These are phyloP conservation scores for Brienomyrus brachyistius DNA, from an alignment of 2,113 vertebrate genomes.

Conservation along the genomic window DNA sequence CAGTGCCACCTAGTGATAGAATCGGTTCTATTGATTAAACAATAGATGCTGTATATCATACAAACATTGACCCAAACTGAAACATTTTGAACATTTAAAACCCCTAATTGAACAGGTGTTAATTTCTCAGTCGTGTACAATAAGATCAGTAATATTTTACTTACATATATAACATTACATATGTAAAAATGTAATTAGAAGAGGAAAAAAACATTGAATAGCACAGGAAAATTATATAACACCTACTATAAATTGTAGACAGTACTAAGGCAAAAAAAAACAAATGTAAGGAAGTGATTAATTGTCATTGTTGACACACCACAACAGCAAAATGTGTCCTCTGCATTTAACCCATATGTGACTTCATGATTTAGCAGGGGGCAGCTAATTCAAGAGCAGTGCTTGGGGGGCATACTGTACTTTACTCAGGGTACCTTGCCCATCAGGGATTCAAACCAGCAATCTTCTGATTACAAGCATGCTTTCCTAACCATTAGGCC, in stretches of 20 bases:
- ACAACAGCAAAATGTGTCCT: no score
- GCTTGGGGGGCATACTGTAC: no score
- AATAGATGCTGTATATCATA: background rate
- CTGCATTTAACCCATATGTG: no score
- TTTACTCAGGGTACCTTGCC: no score
- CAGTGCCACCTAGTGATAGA: conserved; percentile 75
- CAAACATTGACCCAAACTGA: background rate
- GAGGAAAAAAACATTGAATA: background rate
- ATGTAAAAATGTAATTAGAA: background rate
- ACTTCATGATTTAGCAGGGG: no score
- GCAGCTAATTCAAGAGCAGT: no score
- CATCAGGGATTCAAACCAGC: no score
- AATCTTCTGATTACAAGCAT: no score
- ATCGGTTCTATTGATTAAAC: background rate
- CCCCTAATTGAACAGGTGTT: background rate
- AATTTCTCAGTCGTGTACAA: background rate
- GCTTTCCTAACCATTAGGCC: no score
- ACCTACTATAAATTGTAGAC: background rate
- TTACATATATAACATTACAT: background rate
- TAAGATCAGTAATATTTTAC: background rate
- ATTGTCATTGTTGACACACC: no score
- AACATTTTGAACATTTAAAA: background rate
- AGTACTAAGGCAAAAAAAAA: background rate
- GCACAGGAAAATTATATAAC: background rate
- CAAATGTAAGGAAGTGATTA: background rate